Base-by-base conservation (phyloP, 2,888 invertebrate species). In the Colletes collaris region DNA sequence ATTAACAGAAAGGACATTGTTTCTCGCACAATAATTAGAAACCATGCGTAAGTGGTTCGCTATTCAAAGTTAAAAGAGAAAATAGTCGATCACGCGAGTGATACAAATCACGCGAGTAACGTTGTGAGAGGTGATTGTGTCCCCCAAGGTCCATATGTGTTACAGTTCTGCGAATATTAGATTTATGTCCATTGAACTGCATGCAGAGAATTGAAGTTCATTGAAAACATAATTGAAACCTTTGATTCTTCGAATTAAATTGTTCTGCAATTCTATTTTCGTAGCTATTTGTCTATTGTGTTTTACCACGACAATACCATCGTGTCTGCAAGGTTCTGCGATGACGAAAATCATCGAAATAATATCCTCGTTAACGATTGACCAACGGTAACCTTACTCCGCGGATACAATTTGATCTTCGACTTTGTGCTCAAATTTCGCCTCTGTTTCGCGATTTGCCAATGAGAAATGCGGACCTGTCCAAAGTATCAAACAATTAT, bases 391-490 rank as follows among this genome's bases (percentile, higher is more conserved):
- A 65, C 16, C 46, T 27, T 65, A 80, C 46, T 69, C 77, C 56
- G 52, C 13, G 52, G 49, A 56, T 82, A 80, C 83, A 83, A 77
- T 81, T 74, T 64, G 62, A 74, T 74, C 60, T 66, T 40, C 40
- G 52, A 67, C 55, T 68, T 77, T 40, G 49, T 58, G 59, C 27
- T 72, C 69, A 72, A 70, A 76, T 83, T 79, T 74, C 50, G 40
- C 46, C n/a, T 35, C 40, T 67, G 27, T 67, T 67, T 74, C 62
- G 40, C 50, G 60, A 58, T 44, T 52, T 44, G 7, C 8, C 35
- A 10, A 49, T 37, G 44, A 10, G 19, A 55, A 62, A 44, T 10
- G 7, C 7, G 1, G 46, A n/a, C 8, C n/a, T 59, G 6, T 37
- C 37, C 7, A 59, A 59, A n/a, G 37, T 16, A 40, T n/a, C 58